Evolutionary conservation across 2,888 invertebrate species (phyloP).

Genomic region (Drosophila rellima): DNA sequence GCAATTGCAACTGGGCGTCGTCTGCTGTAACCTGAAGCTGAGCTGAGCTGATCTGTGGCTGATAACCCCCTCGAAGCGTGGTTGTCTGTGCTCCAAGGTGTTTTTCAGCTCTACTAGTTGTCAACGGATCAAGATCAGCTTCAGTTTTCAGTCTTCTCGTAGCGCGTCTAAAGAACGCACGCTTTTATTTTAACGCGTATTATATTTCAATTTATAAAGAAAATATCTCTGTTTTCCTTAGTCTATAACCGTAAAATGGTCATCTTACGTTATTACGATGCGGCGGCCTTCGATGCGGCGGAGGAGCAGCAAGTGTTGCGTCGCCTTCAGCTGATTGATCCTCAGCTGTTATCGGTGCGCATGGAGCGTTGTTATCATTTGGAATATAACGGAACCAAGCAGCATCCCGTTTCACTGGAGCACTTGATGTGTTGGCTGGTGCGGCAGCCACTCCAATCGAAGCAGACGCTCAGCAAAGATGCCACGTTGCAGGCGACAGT

Average conservation of each 20-base stretch:
- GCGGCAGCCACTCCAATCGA: constrained; percentile 88
- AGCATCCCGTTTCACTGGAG: constrained; percentile 86
- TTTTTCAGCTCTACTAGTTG: too few species aligned
- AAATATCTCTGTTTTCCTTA: neutral
- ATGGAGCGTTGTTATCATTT: constrained; percentile 93
- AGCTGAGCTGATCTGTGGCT: constrained; percentile 45
- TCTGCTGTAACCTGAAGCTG: constrained; percentile 53
- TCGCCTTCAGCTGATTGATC: constrained; percentile 86
- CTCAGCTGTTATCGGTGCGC: constrained; percentile 36
- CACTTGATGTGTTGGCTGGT: constrained; percentile 92
- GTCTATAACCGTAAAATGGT: constrained; percentile 51
- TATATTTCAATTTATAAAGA: neutral
- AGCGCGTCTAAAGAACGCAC: constrained; percentile 34
- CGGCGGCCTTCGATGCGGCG: constrained; percentile 84
- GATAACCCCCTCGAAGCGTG: constrained; percentile 65
- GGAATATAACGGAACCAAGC: constrained; percentile 85
- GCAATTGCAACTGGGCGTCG: constrained; percentile 28
- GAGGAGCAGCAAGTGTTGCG: constrained; percentile 88
- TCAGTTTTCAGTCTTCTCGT: constrained; percentile 34
- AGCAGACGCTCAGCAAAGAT: constrained; percentile 86
- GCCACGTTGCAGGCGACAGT: constrained; percentile 60
- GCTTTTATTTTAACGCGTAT: too few species aligned
- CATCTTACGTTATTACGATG: constrained; percentile 76
- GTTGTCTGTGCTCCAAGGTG: constrained; percentile 26
- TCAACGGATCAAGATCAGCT: constrained; percentile 45